These are phyloP conservation scores for Abramis brama DNA, from an alignment of 2,113 vertebrate species.

Conservation along the genomic window DNA sequence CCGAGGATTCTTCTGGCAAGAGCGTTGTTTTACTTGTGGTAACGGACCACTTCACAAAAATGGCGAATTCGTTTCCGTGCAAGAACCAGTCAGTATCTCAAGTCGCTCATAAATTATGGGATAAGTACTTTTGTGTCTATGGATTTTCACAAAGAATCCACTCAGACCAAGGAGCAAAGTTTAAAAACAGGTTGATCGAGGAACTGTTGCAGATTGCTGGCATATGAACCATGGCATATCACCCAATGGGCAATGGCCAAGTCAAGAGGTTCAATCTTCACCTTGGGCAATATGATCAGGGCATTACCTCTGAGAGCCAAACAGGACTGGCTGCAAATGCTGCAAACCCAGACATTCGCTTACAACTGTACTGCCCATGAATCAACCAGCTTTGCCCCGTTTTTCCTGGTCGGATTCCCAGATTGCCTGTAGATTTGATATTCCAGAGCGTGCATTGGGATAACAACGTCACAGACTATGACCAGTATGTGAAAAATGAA, in stretches of 20 bases:
- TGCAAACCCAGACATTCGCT: neutral
- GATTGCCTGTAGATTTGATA: slow-evolving; percentile 45
- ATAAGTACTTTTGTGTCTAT: slow-evolving; percentile 2
- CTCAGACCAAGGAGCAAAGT: slow-evolving; percentile 3
- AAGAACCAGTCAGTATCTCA: neutral
- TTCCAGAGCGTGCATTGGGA: slow-evolving; percentile 33
- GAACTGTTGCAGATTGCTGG: slow-evolving; percentile 14
- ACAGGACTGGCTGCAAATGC: neutral
- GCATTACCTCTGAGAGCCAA: neutral
- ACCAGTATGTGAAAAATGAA: slow-evolving; percentile 38
- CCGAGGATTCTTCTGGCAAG: neutral
- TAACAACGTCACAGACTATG: slow-evolving; percentile 16
- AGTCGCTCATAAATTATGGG: neutral
- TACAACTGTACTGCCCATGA: slow-evolving; percentile 27
- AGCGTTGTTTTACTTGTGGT: neutral
- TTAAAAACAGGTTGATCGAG: neutral
- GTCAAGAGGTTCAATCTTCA: neutral
- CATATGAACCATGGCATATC: neutral
- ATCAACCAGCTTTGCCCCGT: neutral
- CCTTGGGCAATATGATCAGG: neutral
- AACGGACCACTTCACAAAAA: slow-evolving; percentile 8
- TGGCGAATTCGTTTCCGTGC: neutral
- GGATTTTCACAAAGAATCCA: neutral
- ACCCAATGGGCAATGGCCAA: neutral
- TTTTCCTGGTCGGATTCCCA: slow-evolving; percentile 39